Evolutionary conservation across 2,113 vertebrate species (phyloP), one percentile per base, ranked within the genome.

Genomic region (Vimba vimba): DNA sequence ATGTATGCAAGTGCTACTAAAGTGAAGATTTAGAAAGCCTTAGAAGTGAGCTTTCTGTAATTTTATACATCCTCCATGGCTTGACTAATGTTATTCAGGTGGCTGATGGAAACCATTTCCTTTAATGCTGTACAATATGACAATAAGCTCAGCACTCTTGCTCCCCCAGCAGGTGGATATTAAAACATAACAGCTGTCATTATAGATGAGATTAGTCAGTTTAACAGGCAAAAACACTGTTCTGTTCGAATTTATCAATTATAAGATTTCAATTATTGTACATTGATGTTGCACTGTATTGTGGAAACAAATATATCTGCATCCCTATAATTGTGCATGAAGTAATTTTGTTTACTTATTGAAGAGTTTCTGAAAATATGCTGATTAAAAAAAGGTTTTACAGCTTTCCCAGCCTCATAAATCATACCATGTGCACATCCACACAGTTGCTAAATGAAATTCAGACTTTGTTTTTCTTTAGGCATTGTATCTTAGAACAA

Each of bases 21-120:
- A 57, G 6, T 21, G 19, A 57, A 57, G 6, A 21, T 57, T 57
- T 21, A 19, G 23, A 25, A 13, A 74, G 15, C 7, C 50, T n/a
- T 59, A 82, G 45, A 21, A 50, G 1, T 8, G 11, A 33, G 11
- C 45, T 82, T 69, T 82, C 10, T 23, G 80, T 69, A 82, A 69
- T 55, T 23, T 12, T 33, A 43, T 23, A 9, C 19, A 55, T 36
- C 21, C 11, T 69, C 62, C 19, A 15, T 69, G 66, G 68, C 81
- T 59, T 83, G 66, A 73, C 81, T 83, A 83, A 59, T 83, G 50
- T 59, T 59, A 83, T 39, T 73, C 66, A 83, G 47, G 66, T 83
- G 81, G 19, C 66, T 73, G 30, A 73, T 83, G 50, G 23, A 73
- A 83, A 52, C 25, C 19, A 68, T 82, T 82, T 55, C 47, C 47